Conservation (phyloP, 2,888 invertebrate genomes). For the Emmelina monodactyla region DNA sequence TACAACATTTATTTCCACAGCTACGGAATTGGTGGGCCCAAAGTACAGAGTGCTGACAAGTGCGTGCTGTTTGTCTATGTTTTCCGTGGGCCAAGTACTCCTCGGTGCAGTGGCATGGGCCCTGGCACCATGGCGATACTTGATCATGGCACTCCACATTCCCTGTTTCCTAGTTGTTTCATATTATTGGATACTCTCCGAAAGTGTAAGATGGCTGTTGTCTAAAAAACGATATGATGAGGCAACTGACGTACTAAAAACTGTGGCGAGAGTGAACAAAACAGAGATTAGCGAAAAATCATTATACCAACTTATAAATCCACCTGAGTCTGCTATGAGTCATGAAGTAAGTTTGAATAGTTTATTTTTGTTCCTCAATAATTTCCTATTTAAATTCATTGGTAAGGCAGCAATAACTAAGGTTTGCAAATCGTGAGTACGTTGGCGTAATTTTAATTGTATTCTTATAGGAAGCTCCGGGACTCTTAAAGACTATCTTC, state of each 20-base stretch:
- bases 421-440: too few relatives aligned
- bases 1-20: slow-evolving; percentile 32
- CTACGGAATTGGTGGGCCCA: slow-evolving; percentile 79
- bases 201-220: slow-evolving; percentile 80
- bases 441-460: background rate
- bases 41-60: slow-evolving; percentile 75
- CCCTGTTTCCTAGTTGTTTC: slow-evolving; percentile 72
- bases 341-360: background rate
- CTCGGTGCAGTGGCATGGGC: slow-evolving; percentile 73
- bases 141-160: slow-evolving; percentile 71
- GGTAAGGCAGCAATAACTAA: too few relatives aligned
- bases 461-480: slow-evolving; percentile 14
- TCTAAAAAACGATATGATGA: slow-evolving; percentile 69
- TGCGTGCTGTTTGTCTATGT: slow-evolving; percentile 72
- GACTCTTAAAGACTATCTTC: slow-evolving; percentile 37
- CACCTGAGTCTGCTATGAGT: slow-evolving; percentile 23
- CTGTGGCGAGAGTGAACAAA: slow-evolving; percentile 70
- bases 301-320: slow-evolving; percentile 40
- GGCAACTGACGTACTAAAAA: slow-evolving; percentile 67
- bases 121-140: slow-evolving; percentile 71
- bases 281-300: slow-evolving; percentile 62
- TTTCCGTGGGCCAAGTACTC: slow-evolving; percentile 74
- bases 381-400: too few relatives aligned
- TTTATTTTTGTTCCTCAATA: too few relatives aligned
- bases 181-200: slow-evolving; percentile 70